Conservation (phyloP, 1,140 invertebrate genomes). For the Scaptomyza graminum region DNA sequence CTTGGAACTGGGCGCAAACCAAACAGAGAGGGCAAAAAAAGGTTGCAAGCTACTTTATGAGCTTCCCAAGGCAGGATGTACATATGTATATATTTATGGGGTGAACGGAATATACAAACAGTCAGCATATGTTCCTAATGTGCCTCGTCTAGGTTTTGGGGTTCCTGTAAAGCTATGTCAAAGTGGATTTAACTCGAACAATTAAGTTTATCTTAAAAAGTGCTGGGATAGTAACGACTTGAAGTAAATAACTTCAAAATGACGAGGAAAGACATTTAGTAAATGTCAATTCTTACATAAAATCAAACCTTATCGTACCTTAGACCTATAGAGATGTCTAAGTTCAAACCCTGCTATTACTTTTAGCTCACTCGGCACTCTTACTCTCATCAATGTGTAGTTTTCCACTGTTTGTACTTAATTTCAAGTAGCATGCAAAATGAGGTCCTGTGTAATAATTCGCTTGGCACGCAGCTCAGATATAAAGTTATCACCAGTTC, state of each 20-base stretch:
- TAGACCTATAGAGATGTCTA: not conserved
- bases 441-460: slow-evolving; percentile 6
- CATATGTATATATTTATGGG: not conserved
- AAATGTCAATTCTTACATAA: not conserved
- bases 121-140: slow-evolving; percentile 60
- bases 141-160: slow-evolving; percentile 5
- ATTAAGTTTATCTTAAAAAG: not conserved
- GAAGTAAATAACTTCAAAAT: too few species aligned
- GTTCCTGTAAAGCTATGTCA: slow-evolving; percentile 11
- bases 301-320: not conserved
- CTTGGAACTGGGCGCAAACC: slow-evolving; percentile 5
- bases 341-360: not conserved
- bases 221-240: too few species aligned
- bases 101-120: slow-evolving; percentile 1
- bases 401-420: not conserved
- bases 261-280: too few species aligned
- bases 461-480: not conserved
- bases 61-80: not conserved
- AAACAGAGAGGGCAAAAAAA: slow-evolving; percentile 21
- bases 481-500: slow-evolving; percentile 1
- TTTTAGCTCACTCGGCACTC: not conserved
- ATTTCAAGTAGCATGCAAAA: slow-evolving; percentile 15
- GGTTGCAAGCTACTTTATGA: slow-evolving; percentile 45
- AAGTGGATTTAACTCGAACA: slow-evolving; percentile 11
- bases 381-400: slow-evolving; percentile 3